Evolutionary conservation across 2,888 invertebrate genomes (phyloP), one percentile per base, ranked within the genome.

Genomic region (Drosophila histrio): DNA sequence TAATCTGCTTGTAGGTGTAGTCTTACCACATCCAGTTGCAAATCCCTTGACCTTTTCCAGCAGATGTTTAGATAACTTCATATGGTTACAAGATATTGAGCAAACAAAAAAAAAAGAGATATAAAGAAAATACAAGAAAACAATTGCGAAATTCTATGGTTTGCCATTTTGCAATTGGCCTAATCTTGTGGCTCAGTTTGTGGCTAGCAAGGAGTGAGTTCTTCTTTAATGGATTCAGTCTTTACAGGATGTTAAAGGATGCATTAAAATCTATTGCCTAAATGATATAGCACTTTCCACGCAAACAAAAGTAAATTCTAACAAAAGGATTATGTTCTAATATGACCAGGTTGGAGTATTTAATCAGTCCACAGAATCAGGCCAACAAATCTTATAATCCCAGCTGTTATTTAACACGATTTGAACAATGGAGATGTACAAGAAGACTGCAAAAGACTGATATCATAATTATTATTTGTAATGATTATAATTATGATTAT

Each of bases 11-110:
- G 50, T 34, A 54, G 61, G 58, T 68, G 62, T 71, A 81, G 57
- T 41, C 63, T 84, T 65, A 65, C 38, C 60, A 6, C 38, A 41
- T 6, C 4, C 43, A 17, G 17, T 26, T 7, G 19, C 67, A 61
- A 65, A 75, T 82, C 72, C 70, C 49, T 85, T 85, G 86, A 79
- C 82, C 86, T 85, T 82, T 72, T 70, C 32, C 43, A 57, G 67
- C 69, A 71, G 68, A 77, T 84, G 77, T 66, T 69, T 52, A 46
- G 64, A 58, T 77, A 84, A 72, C 46, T 46, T 26, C 24, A 36
- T 34, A 8, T 15, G 54, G 21, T 75, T 70, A 60, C 19, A 32
- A 43, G 38, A 77, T 54, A 61, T 79, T 78, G 75, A 26, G 71
- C 66, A 70, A 74, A 47, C 54, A 15, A 46, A 21, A 38, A 56